phyloP scores from a whole-genome alignment of 2,113 vertebrate species.

The Spilogale gracilis region DNA sequence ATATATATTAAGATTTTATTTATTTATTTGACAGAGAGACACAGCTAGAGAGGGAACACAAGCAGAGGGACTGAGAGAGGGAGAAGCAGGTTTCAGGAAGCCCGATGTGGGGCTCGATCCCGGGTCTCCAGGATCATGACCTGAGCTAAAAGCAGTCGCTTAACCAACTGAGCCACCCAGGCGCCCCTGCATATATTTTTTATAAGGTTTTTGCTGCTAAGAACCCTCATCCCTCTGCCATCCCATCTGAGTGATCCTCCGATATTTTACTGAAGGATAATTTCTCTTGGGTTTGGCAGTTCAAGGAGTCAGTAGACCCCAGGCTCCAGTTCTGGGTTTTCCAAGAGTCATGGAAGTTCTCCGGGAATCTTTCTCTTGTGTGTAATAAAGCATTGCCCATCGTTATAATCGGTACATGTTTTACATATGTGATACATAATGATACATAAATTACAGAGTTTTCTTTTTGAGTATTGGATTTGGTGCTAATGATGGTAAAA shows the following conservation, averaged over 20 bases:
- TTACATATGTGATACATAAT: not conserved
- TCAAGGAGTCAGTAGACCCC: not conserved
- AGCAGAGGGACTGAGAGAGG: too few species aligned
- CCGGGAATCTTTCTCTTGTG: not conserved
- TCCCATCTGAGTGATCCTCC: not conserved
- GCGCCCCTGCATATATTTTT: not conserved
- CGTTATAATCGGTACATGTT: not conserved
- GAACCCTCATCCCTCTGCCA: not conserved
- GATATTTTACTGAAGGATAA: not conserved
- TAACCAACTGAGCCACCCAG: too few species aligned
- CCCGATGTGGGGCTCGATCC: too few species aligned
- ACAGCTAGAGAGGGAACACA: too few species aligned
- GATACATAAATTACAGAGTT: not conserved
- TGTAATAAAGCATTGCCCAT: not conserved
- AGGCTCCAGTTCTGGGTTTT: not conserved
- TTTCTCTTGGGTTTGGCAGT: not conserved
- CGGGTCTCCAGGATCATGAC: too few species aligned
- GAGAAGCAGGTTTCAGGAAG: too few species aligned
- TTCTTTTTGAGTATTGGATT: not conserved
- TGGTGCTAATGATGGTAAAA: not conserved
- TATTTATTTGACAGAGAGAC: too few species aligned
- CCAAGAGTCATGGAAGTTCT: slow-evolving; percentile 15
- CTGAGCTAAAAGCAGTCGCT: too few species aligned
- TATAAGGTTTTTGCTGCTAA: not conserved
- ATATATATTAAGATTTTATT: too few species aligned